Percentiles rank a stretch among this genome's conserved stretches.
These are phyloP conservation scores for Machimus rusticus DNA, from an alignment of 2,888 invertebrate species.

Conservation along the genomic window DNA sequence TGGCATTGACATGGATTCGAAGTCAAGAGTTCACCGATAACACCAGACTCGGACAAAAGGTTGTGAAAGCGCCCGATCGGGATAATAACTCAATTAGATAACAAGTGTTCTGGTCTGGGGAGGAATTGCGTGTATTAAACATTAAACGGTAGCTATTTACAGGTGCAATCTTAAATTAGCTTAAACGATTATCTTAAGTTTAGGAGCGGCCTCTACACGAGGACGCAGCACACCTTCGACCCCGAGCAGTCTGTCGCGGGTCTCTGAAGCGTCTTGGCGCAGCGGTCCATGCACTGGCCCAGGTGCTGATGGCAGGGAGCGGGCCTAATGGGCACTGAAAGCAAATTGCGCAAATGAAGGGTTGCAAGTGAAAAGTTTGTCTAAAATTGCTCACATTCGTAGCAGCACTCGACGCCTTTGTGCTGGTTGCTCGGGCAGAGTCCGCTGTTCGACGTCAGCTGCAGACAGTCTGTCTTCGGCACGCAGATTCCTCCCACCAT, in stretches of 20 bases:
- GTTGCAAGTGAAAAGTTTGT: neutral
- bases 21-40: constrained; percentile 16
- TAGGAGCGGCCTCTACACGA: constrained; percentile 38
- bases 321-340: constrained; percentile 58
- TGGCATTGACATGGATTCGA: constrained; percentile 7
- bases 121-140: neutral
- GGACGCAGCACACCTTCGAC: constrained; percentile 58
- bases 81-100: neutral
- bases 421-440: constrained; percentile 56
- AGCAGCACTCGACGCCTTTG: constrained; percentile 60
- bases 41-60: neutral
- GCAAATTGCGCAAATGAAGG: constrained; percentile 34
- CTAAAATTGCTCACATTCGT: constrained; percentile 52
- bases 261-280: constrained; percentile 53
- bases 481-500: constrained; percentile 60
- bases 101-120: neutral
- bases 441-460: constrained; percentile 56
- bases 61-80: neutral
- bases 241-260: constrained; percentile 58
- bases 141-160: neutral
- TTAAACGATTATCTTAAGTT: neutral
- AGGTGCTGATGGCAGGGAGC: constrained; percentile 57
- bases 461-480: constrained; percentile 55
- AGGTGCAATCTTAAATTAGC: neutral
- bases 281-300: constrained; percentile 57